Conservation (phyloP, 2,113 vertebrate genomes). For the Atractosteus spatula region DNA sequence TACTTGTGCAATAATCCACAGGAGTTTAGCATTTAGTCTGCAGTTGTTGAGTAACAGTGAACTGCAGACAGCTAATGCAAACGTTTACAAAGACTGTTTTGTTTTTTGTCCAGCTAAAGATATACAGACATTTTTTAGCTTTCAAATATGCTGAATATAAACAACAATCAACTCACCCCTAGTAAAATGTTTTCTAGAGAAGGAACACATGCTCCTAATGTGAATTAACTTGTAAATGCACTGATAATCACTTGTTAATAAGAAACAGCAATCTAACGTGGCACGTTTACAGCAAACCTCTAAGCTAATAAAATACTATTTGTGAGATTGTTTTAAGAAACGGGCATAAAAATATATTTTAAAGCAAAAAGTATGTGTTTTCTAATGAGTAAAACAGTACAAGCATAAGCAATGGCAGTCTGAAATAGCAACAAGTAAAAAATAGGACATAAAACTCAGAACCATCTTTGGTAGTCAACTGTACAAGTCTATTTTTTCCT, state of each 20-base stretch:
- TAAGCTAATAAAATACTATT: background rate
- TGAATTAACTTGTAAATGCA: background rate
- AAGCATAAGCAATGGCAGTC: too few relatives aligned
- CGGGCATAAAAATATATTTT: background rate
- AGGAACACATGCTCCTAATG: background rate
- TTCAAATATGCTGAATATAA: too few relatives aligned
- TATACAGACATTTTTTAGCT: too few relatives aligned
- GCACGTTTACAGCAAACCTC: background rate
- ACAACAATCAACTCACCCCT: too few relatives aligned
- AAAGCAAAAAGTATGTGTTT: background rate
- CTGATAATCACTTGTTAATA: conserved; percentile 1
- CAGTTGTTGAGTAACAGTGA: too few relatives aligned
- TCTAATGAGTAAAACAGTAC: too few relatives aligned
- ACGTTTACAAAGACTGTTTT: too few relatives aligned
- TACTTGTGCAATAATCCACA: too few relatives aligned
- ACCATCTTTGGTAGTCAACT: background rate
- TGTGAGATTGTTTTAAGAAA: conserved; percentile 6
- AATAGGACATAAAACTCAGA: background rate
- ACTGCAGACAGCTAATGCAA: too few relatives aligned
- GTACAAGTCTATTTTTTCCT: background rate
- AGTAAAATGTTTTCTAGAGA: background rate
- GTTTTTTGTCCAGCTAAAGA: too few relatives aligned
- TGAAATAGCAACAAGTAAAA: background rate
- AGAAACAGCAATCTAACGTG: background rate
- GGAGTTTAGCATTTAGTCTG: too few relatives aligned